Evolutionary conservation across 2,888 invertebrate genomes (phyloP), one percentile per base, ranked within the genome.

Genomic region (Mimumesa dahlbomi): DNA sequence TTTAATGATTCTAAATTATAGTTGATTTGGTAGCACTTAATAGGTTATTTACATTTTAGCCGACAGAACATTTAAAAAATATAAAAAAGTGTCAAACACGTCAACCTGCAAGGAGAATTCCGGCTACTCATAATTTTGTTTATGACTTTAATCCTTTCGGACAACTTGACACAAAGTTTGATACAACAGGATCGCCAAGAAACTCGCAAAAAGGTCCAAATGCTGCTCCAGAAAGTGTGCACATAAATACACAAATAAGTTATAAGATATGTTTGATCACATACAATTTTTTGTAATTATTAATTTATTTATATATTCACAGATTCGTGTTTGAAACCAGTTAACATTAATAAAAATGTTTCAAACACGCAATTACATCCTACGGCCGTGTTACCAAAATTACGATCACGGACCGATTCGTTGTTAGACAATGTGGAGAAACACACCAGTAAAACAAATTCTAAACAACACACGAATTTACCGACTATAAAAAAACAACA

Each of bases 121-220:
- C 82, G 5, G 85, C 85, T 0, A 85, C 85, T 2, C 85, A 68
- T n/a, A 81, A 83, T 61, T 71, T 84, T 14, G 58, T 84, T 2
- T 82, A 77, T 7, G 83, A 85, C 49, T 82, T 85, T 53, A 58
- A 77, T 57, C 70, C 82, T 0, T 67, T 70, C n/a, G n/a, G n/a
- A n/a, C n/a, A n/a, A n/a, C n/a, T n/a, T n/a, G n/a, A n/a, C n/a
- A n/a, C n/a, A n/a, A n/a, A n/a, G n/a, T n/a, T n/a, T n/a, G n/a
- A n/a, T 40, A n/a, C 13, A 13, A 18, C 13, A 7, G 48, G 14
- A 3, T 34, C 25, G 4, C 22, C 14, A 4, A 58, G 19, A 18
- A 21, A 36, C 19, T 22, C 19, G 9, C 59, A 16, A 7, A 52
- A 19, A 13, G 1, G 9, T 9, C 34, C 25, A 0, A n/a, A n/a